These are phyloP conservation scores for Dasysyrphus albostriatus DNA, from an alignment of 2,888 invertebrate species.

Conservation along the genomic window DNA sequence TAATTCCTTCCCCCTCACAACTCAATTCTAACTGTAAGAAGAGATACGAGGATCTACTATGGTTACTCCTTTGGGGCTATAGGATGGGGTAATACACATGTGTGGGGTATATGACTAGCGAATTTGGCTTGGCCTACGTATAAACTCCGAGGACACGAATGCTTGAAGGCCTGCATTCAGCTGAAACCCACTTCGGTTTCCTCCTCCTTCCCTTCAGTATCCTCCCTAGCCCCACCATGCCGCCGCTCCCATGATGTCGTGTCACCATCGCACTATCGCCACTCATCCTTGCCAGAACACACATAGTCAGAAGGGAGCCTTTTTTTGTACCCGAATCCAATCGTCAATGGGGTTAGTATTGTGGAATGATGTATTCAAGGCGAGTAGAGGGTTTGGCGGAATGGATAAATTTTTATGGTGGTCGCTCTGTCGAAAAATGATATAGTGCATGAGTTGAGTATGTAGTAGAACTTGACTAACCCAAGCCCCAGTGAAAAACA, in stretches of 20 bases:
- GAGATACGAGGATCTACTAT: conserved; percentile 61
- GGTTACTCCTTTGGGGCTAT: conserved; percentile 51
- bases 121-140: conserved; percentile 69
- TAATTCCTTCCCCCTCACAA: conserved; percentile 47
- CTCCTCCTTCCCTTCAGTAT: not conserved
- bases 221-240: not conserved
- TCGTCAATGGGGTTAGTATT: conserved; percentile 41
- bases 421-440: conserved; percentile 76
- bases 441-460: conserved; percentile 57
- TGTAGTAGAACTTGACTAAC: conserved; percentile 15
- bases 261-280: conserved; percentile 48
- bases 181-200: conserved; percentile 20
- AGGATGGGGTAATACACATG: conserved; percentile 23
- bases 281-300: conserved; percentile 58
- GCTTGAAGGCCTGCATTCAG: conserved; percentile 69
- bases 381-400: conserved; percentile 39
- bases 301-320: conserved; percentile 52
- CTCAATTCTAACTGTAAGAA: conserved; percentile 55
- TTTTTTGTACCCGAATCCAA: conserved; percentile 58
- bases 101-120: conserved; percentile 41
- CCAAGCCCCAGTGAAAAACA: not conserved
- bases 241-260: conserved; percentile 28
- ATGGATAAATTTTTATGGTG: conserved; percentile 75
- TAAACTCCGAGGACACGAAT: conserved; percentile 72
- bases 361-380: conserved; percentile 34